Evolutionary conservation across 2,797 vertebrate genomes (phyloP), one percentile per base, ranked within the genome.

Genomic region (Cheracebus regulus): DNA sequence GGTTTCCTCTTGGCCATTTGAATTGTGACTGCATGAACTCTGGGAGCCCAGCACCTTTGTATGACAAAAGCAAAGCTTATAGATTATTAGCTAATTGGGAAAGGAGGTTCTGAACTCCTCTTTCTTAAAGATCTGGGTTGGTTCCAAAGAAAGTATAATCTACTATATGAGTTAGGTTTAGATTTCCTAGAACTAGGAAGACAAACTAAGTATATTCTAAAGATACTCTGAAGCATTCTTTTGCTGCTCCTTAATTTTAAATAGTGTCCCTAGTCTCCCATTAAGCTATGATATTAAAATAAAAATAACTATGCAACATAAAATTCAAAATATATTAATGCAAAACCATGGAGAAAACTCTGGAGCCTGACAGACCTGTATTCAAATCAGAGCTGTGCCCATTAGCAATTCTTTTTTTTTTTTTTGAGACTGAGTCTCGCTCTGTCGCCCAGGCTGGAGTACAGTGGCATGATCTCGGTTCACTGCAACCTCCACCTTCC

Each of bases 261-360:
- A 36, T 70, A 36, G 39, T 39, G 50, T 96, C 58, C 44, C 76
- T 72, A 76, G 26, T 88, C 48, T 93, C 36, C 67, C 41, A 87
- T 36, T 82, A 81, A 48, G 52, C 82, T 82, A 70, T 48, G 55
- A 72, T n/a, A 81, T 50, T 52, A n/a, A 81, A 95, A 87, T 44
- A 76, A 93, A 79, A 61, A 83, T 48, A 91, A 88, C 19, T 36
- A 85, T 39, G 15, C 28, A 90, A 89, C 75, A 81, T 33, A 88
- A 96, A 97, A 50, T 41, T 19, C 17, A 48, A 93, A 79, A 86
- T 36, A 26, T 30, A 79, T 17, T 75, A 44, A 76, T 48, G 28
- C 28, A 87, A 96, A 97, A 50, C 41, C 83, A 91, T 9, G 88
- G 10, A 72, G 13, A 94, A 93, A 55, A 75, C 70, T 88, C 67